phyloP scores from a whole-genome alignment of 2,888 invertebrate genomes.

The Mythimna albipuncta region DNA sequence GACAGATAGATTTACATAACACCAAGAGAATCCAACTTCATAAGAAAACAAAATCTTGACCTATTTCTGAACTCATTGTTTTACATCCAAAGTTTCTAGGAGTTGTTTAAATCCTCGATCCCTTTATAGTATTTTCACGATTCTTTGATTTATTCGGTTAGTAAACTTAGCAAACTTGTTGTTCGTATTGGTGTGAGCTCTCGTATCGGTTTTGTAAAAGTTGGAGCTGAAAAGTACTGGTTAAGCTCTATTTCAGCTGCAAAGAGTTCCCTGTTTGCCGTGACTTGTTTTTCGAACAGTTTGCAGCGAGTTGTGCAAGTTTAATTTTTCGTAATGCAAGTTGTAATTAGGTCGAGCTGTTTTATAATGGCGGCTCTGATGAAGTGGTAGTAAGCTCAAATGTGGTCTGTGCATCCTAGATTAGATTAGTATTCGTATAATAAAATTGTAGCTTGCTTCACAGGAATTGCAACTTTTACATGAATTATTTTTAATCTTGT shows the following conservation, averaged over 20 bases:
- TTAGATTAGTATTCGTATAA: too few species aligned
- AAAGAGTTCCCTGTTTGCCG: slow-evolving; percentile 7
- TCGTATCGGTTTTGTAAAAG: slow-evolving; percentile 23
- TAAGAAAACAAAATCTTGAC: slow-evolving; percentile 16
- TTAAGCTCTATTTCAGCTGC: slow-evolving; percentile 5
- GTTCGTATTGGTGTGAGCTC: neutral
- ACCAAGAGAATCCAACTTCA: neutral
- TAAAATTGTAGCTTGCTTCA: neutral
- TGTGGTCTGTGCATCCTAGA: too few species aligned
- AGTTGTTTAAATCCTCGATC: slow-evolving; percentile 29
- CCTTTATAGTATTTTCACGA: slow-evolving; percentile 39
- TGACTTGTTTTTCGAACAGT: slow-evolving; percentile 21
- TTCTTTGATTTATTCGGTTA: slow-evolving; percentile 49
- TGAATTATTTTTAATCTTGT: too few species aligned
- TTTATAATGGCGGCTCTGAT: neutral
- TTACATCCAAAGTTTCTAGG: slow-evolving; percentile 24
- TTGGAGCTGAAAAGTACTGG: slow-evolving; percentile 22
- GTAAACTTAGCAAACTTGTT: slow-evolving; percentile 32
- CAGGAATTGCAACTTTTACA: too few species aligned
- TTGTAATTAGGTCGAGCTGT: neutral
- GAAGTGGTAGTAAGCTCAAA: too few species aligned
- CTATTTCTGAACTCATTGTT: slow-evolving; percentile 30
- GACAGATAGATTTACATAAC: neutral
- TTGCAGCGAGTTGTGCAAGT: neutral
- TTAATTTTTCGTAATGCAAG: neutral